Evolutionary conservation across 2,113 vertebrate genomes (phyloP).

Genomic region (Cyrtonyx montezumae): DNA sequence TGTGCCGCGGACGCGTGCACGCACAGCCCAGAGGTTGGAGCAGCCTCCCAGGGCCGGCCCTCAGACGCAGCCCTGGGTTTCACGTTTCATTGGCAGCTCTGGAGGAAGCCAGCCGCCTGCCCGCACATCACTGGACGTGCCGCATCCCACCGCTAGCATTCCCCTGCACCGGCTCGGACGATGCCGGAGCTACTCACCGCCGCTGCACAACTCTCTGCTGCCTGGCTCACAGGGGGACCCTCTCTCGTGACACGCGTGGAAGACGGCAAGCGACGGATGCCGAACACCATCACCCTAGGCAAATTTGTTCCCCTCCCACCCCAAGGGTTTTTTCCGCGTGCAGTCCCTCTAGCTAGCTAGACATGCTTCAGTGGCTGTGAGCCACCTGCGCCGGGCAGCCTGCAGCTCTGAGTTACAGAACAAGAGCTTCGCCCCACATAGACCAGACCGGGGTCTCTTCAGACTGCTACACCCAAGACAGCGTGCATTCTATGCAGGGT

Average conservation of each 20-base stretch:
- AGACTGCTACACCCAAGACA: too few relatives aligned
- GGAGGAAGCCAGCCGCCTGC: background rate
- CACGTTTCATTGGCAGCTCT: slow-evolving; percentile 54
- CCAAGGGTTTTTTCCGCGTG: background rate
- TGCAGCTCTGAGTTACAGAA: background rate
- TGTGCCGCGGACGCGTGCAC: background rate
- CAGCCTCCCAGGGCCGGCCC: slow-evolving; percentile 18
- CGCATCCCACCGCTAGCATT: background rate
- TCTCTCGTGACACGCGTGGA: background rate
- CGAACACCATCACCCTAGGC: accelerated
- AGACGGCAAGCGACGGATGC: background rate
- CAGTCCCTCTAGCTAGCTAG: accelerated
- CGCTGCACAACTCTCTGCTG: accelerated
- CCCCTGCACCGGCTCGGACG: accelerated
- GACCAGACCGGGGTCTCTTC: accelerated
- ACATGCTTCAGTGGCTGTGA: accelerated
- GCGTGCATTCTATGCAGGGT: accelerated
- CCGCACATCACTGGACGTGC: background rate
- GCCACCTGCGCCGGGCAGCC: accelerated
- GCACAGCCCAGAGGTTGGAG: background rate
- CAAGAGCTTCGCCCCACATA: accelerated
- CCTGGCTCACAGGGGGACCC: background rate
- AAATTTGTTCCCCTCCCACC: background rate
- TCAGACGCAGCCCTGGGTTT: background rate
- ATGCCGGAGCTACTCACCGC: accelerated